A percentile compares a stretch with the other conserved stretches of the same genome.
These are phyloP conservation scores for Luidia sarsii DNA, from an alignment of 53 echinoderm and acorn worm genomes.

Conservation along the genomic window DNA sequence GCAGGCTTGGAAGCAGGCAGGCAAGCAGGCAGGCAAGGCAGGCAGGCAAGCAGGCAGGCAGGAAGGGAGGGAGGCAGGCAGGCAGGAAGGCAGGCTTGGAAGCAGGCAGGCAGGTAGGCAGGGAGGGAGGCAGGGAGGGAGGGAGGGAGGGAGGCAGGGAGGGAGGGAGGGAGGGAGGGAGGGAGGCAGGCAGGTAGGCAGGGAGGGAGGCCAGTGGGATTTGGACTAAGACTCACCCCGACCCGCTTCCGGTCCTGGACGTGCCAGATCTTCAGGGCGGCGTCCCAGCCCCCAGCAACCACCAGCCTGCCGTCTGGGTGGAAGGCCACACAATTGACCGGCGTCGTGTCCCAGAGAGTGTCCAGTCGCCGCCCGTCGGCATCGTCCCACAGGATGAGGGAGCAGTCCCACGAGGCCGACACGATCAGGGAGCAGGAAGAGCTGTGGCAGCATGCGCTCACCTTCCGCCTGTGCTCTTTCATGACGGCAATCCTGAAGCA, in stretches of 20 bases:
- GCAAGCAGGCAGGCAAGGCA: too few relatives aligned
- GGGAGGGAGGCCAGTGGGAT: too few relatives aligned
- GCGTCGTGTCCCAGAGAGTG: slow-evolving; percentile 64
- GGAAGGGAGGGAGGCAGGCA: too few relatives aligned
- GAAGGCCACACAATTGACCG: slow-evolving; percentile 93
- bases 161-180: too few relatives aligned
- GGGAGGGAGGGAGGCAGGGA: too few relatives aligned
- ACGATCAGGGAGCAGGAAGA: slow-evolving; percentile 65
- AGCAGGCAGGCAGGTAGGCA: too few relatives aligned
- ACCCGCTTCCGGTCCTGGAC: slow-evolving; percentile 85
- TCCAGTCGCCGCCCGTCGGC: slow-evolving; percentile 64
- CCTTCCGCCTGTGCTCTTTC: slow-evolving; percentile 79
- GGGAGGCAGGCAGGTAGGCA: too few relatives aligned
- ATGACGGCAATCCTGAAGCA: slow-evolving; percentile 78
- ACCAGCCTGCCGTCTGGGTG: slow-evolving; percentile 88
- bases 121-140: too few relatives aligned
- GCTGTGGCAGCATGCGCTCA: slow-evolving; percentile 77
- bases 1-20: too few relatives aligned
- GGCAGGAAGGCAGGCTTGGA: too few relatives aligned
- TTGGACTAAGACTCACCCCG: slow-evolving; percentile 86
- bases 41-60: too few relatives aligned
- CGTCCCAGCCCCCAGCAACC: slow-evolving; percentile 89
- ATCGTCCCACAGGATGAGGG: slow-evolving; percentile 75
- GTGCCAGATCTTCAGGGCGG: slow-evolving; percentile 93
- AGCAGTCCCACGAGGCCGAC: slow-evolving; percentile 94